Evolutionary conservation across 1,140 invertebrate genomes (phyloP).

Genomic region (Theocolax elegans): DNA sequence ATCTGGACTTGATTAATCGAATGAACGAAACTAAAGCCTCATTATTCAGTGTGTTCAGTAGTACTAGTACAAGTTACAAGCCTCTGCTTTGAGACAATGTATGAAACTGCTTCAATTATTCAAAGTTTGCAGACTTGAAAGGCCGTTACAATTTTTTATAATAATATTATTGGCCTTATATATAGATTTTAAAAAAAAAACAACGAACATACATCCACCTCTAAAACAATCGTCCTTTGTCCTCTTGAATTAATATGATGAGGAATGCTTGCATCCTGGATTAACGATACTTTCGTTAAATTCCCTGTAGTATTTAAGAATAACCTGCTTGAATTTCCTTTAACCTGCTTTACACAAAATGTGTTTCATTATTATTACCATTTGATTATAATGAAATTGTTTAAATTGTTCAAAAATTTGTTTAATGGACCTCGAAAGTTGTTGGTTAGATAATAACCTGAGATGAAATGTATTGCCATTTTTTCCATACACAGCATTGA

Average conservation of each 20-base stretch:
- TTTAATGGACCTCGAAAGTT: conserved; percentile 18
- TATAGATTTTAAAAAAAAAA: background rate
- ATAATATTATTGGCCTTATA: background rate
- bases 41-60: no score
- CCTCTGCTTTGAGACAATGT: conserved; percentile 12
- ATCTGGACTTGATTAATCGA: no score
- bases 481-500: background rate
- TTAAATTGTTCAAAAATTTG: conserved; percentile 1
- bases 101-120: conserved; percentile 27
- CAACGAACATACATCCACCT: conserved; percentile 27
- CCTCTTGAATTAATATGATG: conserved; percentile 15
- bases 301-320: conserved; percentile 9
- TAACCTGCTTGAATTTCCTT: conserved; percentile 35
- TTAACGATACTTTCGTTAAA: conserved; percentile 28
- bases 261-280: conserved; percentile 43
- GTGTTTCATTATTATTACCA: no score
- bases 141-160: conserved; percentile 22
- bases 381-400: background rate
- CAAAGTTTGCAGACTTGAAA: conserved; percentile 36
- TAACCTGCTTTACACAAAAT: conserved; percentile 22
- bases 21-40: no score
- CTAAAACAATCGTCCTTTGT: conserved; percentile 27
- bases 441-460: conserved; percentile 20
- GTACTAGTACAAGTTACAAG: conserved; percentile 19
- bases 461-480: conserved; percentile 17